Conservation (phyloP, 2,888 invertebrate genomes). For the Chalcosyrphus nemorum region DNA sequence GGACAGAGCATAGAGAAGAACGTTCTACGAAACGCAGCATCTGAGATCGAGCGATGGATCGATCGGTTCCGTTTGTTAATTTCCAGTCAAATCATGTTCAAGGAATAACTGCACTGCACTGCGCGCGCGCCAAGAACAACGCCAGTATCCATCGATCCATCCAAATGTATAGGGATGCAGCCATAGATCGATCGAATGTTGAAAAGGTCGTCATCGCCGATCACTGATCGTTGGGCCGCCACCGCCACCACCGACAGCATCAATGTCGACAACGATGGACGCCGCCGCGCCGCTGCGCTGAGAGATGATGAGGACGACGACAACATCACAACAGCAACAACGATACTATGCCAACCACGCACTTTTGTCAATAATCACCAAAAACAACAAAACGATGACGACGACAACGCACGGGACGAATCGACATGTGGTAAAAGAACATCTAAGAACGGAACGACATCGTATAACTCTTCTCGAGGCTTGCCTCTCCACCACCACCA, state of each 20-base stretch:
- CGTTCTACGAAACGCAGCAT: constrained; percentile 56
- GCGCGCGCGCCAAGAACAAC: constrained; percentile 16
- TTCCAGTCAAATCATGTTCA: constrained; percentile 65
- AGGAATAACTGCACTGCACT: constrained; percentile 30
- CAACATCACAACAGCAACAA: constrained; percentile 20
- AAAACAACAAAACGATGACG: constrained; percentile 58
- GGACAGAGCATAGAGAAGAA: constrained; percentile 55
- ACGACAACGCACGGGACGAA: constrained; percentile 40
- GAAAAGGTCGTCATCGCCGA: constrained; percentile 71
- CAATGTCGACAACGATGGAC: neutral
- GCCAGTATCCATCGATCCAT: constrained; percentile 38
- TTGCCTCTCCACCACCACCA: constrained; percentile 46
- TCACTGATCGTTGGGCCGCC: constrained; percentile 49
- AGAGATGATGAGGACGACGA: constrained; percentile 49
- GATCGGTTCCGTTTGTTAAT: constrained; percentile 64
- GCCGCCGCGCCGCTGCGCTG: neutral
- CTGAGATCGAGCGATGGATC: constrained; percentile 49
- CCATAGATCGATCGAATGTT: constrained; percentile 68
- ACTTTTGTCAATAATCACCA: constrained; percentile 70
- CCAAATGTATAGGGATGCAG: constrained; percentile 46
- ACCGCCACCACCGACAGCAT: neutral
- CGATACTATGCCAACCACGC: constrained; percentile 65
- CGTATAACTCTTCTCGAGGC: constrained; percentile 51
- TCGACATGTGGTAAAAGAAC: constrained; percentile 64
- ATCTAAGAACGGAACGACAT: constrained; percentile 30